A percentile compares a stretch with the other conserved stretches of the same genome.
phyloP scores from a whole-genome alignment of 2,888 invertebrate species.

The Drosophila nigritarsus region DNA sequence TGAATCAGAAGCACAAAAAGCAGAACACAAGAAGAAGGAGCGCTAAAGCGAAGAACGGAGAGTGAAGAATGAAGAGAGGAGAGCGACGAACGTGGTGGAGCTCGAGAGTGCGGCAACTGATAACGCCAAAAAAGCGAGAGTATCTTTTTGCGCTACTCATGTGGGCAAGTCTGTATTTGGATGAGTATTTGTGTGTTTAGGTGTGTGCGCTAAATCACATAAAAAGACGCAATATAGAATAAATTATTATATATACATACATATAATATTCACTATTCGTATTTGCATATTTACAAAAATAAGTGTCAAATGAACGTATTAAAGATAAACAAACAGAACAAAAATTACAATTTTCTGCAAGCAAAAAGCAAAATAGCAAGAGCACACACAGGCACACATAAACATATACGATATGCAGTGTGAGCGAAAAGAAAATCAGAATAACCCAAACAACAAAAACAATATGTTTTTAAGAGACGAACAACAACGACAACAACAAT shows the following conservation, averaged over 20 bases:
- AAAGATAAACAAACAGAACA: constrained; percentile 37
- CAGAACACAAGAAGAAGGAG: constrained; percentile 30
- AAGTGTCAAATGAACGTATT: constrained; percentile 42
- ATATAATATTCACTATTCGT: constrained; percentile 2
- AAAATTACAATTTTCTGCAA: constrained; percentile 46
- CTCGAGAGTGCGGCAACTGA: constrained; percentile 56
- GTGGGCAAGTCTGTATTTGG: not conserved
- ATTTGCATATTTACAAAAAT: constrained; percentile 1
- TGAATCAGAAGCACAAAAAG: constrained; percentile 28
- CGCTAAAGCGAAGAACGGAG: constrained; percentile 30
- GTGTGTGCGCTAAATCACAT: constrained; percentile 24
- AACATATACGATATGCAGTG: constrained; percentile 33
- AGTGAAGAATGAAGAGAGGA: not conserved
- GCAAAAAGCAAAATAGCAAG: constrained; percentile 37
- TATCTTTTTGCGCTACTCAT: constrained; percentile 39
- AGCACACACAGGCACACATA: constrained; percentile 8
- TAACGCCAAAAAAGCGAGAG: constrained; percentile 76
- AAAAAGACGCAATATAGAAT: constrained; percentile 32
- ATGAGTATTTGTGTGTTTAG: constrained; percentile 12
- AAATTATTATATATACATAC: constrained; percentile 20
- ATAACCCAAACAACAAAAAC: constrained; percentile 70
- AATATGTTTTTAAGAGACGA: constrained; percentile 57
- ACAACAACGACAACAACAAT: constrained; percentile 35
- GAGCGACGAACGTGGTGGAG: constrained; percentile 22
- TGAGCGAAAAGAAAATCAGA: constrained; percentile 72